Conservation (phyloP, 2,888 invertebrate genomes). For the Tenthredo notha region DNA sequence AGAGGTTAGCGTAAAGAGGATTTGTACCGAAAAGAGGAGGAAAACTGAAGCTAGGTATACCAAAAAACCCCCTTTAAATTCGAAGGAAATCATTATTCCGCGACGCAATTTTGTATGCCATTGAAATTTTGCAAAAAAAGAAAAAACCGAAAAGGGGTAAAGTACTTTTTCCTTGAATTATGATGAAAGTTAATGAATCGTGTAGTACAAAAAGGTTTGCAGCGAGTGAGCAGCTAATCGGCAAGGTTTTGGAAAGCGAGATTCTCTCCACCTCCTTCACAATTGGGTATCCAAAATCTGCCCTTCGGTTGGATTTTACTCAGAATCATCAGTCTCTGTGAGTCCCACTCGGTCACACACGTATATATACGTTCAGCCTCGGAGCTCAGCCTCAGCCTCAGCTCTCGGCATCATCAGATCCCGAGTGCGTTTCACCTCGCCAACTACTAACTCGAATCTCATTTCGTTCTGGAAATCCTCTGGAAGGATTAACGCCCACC, state of each 20-base stretch:
- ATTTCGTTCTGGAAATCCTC: conserved; percentile 73
- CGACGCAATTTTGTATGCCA: no score
- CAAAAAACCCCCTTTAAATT: neutral
- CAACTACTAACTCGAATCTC: conserved; percentile 72
- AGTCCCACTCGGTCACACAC: conserved; percentile 13
- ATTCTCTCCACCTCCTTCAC: conserved; percentile 61
- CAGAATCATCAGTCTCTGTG: conserved; percentile 28
- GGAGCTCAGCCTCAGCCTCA: neutral
- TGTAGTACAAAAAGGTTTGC: conserved; percentile 72
- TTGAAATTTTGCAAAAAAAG: no score
- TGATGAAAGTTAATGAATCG: conserved; percentile 76
- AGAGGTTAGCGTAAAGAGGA: conserved; percentile 38
- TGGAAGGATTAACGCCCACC: conserved; percentile 74
- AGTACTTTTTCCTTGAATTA: conserved; percentile 36
- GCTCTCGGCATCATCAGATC: conserved; percentile 59
- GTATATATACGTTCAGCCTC: neutral
- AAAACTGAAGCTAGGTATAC: neutral
- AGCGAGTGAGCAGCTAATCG: conserved; percentile 74
- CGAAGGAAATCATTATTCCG: neutral
- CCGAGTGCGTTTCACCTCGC: conserved; percentile 63
- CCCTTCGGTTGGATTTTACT: conserved; percentile 50
- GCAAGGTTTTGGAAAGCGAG: conserved; percentile 62
- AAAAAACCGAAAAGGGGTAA: no score
- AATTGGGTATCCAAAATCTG: conserved; percentile 70
- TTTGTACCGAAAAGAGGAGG: conserved; percentile 22